Conservation (phyloP, 1,140 invertebrate genomes). For the Microplitis demolitor region DNA sequence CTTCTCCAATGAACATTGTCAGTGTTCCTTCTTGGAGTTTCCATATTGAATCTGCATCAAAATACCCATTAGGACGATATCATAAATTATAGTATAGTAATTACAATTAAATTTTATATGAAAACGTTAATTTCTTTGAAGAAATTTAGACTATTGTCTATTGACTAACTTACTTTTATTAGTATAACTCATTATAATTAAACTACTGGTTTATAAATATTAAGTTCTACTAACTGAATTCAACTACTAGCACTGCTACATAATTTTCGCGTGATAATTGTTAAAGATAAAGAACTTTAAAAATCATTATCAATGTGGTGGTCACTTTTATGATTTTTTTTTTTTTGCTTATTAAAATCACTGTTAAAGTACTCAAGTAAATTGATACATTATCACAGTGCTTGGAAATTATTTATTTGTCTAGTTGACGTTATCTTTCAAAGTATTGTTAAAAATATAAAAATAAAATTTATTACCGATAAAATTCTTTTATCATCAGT, state of each 20-base stretch:
- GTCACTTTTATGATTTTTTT: not conserved
- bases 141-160: not conserved
- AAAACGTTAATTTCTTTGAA: not conserved
- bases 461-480: no score
- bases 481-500: no score
- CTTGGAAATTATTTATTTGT: not conserved
- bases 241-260: not conserved
- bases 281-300: not conserved
- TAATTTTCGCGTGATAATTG: not conserved
- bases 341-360: not conserved
- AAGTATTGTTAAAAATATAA: no score
- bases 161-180: not conserved
- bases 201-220: not conserved
- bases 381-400: not conserved
- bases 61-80: no score
- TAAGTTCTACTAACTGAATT: not conserved
- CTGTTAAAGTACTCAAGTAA: not conserved
- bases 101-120: not conserved
- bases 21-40: conserved; percentile 44
- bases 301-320: not conserved
- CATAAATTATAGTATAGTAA: not conserved
- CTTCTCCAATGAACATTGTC: conserved; percentile 64
- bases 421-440: not conserved
- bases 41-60: conserved; percentile 32
- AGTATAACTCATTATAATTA: not conserved